A percentile compares a stretch with the other conserved stretches of the same genome.
Conservation (phyloP, 2,888 invertebrate species). For the Yponomeuta malinellus region DNA sequence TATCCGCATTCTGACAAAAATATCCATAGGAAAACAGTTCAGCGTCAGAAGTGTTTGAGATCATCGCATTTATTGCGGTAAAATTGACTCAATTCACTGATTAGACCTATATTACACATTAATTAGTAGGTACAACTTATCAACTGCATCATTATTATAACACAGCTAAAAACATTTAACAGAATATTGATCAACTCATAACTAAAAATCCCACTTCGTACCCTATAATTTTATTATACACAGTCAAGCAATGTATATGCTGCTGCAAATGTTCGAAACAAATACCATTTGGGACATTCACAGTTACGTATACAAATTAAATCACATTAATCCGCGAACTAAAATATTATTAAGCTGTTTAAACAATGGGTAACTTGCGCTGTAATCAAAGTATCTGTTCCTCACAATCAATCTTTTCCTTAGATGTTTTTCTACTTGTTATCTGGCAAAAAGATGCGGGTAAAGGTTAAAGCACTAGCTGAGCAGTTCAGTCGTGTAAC, state of each 20-base stretch:
- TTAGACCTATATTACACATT: constrained; percentile 37
- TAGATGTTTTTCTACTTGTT: neutral
- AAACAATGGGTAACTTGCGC: constrained; percentile 28
- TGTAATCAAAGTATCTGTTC: constrained; percentile 20
- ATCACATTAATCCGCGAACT: constrained; percentile 59
- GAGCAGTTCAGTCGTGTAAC: no score
- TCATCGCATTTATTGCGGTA: constrained; percentile 55
- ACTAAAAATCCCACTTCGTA: constrained; percentile 36
- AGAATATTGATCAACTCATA: constrained; percentile 41
- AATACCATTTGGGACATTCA: neutral
- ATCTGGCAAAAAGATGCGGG: neutral
- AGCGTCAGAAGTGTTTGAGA: constrained; percentile 50
- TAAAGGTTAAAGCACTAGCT: no score
- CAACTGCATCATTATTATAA: constrained; percentile 20
- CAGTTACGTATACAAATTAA: constrained; percentile 25
- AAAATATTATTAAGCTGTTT: constrained; percentile 52
- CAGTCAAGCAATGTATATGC: constrained; percentile 39
- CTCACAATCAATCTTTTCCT: neutral
- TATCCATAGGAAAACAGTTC: constrained; percentile 45
- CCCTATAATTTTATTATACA: constrained; percentile 41
- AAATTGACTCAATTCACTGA: constrained; percentile 66
- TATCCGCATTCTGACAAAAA: constrained; percentile 33
- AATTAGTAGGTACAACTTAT: constrained; percentile 16
- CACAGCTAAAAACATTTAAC: constrained; percentile 40
- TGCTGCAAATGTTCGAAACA: neutral